Conservation (phyloP, 2,888 invertebrate species). For the Choreutis nemorana region DNA sequence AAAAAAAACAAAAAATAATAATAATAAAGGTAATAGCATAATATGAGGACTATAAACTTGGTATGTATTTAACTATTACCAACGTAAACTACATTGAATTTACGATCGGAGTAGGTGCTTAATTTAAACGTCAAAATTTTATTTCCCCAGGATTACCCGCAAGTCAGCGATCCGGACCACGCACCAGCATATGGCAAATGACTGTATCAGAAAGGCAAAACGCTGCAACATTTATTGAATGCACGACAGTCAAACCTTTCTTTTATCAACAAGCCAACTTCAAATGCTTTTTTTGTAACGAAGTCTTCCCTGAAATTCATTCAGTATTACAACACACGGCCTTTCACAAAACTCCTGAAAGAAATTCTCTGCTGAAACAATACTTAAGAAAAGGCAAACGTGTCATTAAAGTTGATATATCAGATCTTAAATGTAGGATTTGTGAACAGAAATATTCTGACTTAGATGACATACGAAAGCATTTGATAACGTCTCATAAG, state of each 20-base stretch:
- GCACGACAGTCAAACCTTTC: constrained; percentile 46
- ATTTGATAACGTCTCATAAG: constrained; percentile 33
- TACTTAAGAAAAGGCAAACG: constrained; percentile 47
- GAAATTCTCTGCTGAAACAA: constrained; percentile 34
- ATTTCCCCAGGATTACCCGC: constrained; percentile 24
- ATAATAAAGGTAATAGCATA: constrained; percentile 2
- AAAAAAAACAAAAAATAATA: constrained; percentile 6
- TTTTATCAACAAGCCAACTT: constrained; percentile 55
- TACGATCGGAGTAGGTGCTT: not conserved
- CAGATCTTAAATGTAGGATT: constrained; percentile 39
- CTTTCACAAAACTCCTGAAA: constrained; percentile 32
- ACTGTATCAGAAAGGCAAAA: constrained; percentile 51
- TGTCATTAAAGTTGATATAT: constrained; percentile 54
- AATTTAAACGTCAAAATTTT: constrained; percentile 16
- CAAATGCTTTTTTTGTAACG: constrained; percentile 53
- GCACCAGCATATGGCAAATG: constrained; percentile 57
- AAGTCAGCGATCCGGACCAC: constrained; percentile 26
- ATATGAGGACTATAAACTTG: constrained; percentile 5
- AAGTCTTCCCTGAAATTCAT: constrained; percentile 46
- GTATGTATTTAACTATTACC: too few relatives aligned
- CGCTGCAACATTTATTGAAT: constrained; percentile 47
- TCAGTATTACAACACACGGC: constrained; percentile 36
- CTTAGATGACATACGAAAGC: constrained; percentile 41
- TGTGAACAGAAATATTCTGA: constrained; percentile 45
- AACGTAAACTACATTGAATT: too few relatives aligned